Conservation (phyloP, 1,140 invertebrate species). For the Psix sp. region DNA sequence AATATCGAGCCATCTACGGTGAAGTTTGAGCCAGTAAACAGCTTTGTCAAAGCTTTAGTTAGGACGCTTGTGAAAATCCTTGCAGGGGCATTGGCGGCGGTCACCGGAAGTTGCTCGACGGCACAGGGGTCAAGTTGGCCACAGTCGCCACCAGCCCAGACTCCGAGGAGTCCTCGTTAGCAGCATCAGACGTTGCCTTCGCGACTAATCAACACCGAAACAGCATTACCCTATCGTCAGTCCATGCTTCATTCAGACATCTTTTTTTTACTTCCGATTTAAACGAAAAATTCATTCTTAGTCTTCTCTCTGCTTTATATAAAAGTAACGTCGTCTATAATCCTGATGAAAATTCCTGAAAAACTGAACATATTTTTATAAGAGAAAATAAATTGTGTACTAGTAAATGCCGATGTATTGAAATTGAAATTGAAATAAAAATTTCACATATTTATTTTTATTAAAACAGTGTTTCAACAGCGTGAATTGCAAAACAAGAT, state of each 20-base stretch:
- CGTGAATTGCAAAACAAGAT: too few relatives aligned
- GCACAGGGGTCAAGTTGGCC: slow-evolving; percentile 77
- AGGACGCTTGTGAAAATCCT: slow-evolving; percentile 72
- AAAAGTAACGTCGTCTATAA: too few relatives aligned
- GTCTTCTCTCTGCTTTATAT: too few relatives aligned
- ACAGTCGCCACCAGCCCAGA: slow-evolving; percentile 78
- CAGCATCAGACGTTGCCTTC: slow-evolving; percentile 69
- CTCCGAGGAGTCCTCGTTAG: slow-evolving; percentile 72
- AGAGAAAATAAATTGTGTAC: slow-evolving; percentile 1
- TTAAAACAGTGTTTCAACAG: too few relatives aligned
- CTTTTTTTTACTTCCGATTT: slow-evolving; percentile 11
- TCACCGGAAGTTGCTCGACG: slow-evolving; percentile 79
- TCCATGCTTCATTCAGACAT: slow-evolving; percentile 67
- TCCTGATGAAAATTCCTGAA: too few relatives aligned
- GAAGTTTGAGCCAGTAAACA: slow-evolving; percentile 1
- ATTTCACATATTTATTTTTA: too few relatives aligned
- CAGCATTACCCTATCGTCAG: slow-evolving; percentile 77
- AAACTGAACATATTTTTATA: too few relatives aligned
- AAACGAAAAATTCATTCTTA: slow-evolving; percentile 27
- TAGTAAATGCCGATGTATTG: neutral
- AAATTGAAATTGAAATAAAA: too few relatives aligned
- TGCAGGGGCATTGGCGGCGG: slow-evolving; percentile 77
- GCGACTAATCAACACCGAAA: slow-evolving; percentile 73
- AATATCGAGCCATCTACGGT: too few relatives aligned
- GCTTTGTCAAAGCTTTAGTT: slow-evolving; percentile 62